phyloP scores from a whole-genome alignment of 2,888 invertebrate genomes.

The Nemurella pictetii region DNA sequence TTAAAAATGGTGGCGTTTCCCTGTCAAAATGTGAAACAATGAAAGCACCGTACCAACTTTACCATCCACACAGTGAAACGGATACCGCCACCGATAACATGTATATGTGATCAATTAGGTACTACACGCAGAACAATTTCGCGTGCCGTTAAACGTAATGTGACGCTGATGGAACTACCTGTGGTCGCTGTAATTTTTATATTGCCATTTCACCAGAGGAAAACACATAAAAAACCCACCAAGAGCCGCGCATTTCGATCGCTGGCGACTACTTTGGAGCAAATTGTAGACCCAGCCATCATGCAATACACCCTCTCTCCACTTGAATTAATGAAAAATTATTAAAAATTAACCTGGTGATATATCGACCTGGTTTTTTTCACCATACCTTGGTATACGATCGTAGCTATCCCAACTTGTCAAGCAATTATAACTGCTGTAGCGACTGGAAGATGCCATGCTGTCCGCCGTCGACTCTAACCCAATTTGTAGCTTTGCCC shows the following conservation, averaged over 20 bases:
- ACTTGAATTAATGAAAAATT: neutral
- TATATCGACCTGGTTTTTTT: no score
- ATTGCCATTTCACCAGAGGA: neutral
- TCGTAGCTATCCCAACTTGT: slow-evolving; percentile 92
- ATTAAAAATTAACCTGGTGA: neutral
- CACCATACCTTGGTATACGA: slow-evolving; percentile 78
- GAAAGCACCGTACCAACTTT: neutral
- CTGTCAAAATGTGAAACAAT: neutral
- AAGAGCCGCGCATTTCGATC: neutral
- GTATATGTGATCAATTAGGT: neutral
- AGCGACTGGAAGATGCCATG: slow-evolving; percentile 75
- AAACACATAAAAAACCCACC: neutral
- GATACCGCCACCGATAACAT: neutral
- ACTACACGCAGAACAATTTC: neutral
- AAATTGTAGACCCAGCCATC: neutral
- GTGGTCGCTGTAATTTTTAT: no score
- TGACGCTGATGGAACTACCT: neutral
- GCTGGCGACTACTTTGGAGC: neutral
- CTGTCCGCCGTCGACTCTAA: slow-evolving; percentile 39
- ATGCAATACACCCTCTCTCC: neutral
- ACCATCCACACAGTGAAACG: neutral
- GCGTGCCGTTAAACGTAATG: neutral
- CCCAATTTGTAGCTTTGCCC: neutral
- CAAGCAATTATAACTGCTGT: slow-evolving; percentile 86
- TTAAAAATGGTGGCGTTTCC: neutral